Evolutionary conservation across 30 jellyfish, hydroid and myxozoan species (phyloP).

Genomic region (Nemopilema nomurai): DNA sequence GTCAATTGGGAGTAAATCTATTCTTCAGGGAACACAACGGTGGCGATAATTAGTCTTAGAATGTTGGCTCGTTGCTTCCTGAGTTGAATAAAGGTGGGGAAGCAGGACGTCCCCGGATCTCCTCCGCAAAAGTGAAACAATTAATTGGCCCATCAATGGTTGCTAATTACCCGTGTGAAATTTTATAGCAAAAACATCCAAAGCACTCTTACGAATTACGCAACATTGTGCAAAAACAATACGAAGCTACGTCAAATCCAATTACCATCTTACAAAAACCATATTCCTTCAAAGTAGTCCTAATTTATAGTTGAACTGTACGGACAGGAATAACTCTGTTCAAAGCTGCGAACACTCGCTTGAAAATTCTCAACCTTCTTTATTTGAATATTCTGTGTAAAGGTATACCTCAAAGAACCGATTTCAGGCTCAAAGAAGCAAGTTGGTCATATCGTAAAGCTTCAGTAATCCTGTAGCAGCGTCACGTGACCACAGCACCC

Average conservation of each 20-base stretch:
- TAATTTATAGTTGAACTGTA: no score
- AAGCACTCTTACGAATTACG: neutral
- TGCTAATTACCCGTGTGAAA: neutral
- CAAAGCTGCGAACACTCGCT: no score
- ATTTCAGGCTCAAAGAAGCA: no score
- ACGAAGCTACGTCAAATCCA: neutral
- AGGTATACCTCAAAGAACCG: no score
- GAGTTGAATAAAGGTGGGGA: constrained; percentile 13
- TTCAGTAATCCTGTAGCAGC: neutral
- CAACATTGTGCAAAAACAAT: neutral
- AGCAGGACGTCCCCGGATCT: constrained; percentile 42
- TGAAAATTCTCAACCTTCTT: no score
- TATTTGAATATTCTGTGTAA: no score
- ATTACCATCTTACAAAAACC: no score
- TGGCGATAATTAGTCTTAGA: neutral
- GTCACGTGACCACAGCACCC: neutral
- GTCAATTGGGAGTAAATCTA: neutral
- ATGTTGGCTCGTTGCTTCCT: constrained; percentile 1
- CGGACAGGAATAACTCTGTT: no score
- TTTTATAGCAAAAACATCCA: neutral
- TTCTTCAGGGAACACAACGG: neutral
- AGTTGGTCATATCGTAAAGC: neutral
- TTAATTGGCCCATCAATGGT: constrained; percentile 18
- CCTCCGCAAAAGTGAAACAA: constrained; percentile 37
- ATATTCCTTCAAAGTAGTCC: neutral